phyloP scores from a whole-genome alignment of 2,797 vertebrate genomes.

The Carduelis carduelis region DNA sequence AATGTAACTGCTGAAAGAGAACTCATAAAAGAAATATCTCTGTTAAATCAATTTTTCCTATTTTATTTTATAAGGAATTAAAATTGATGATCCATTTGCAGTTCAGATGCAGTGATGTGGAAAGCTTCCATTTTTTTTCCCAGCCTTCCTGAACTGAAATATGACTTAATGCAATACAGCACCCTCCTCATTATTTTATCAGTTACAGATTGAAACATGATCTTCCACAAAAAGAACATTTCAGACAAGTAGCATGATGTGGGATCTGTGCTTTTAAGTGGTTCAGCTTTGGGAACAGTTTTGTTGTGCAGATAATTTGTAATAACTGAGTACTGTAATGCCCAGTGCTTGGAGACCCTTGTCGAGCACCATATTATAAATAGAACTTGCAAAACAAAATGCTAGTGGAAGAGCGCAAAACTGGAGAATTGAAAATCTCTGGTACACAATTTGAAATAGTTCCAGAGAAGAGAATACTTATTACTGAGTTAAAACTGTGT shows the following conservation, averaged over 20 bases:
- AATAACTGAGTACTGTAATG: background rate
- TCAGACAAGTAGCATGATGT: background rate
- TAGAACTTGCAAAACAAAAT: background rate
- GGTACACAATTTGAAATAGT: background rate
- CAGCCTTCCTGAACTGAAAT: background rate
- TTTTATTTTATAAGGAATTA: background rate
- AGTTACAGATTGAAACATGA: background rate
- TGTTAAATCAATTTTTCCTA: background rate
- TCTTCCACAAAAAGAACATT: background rate
- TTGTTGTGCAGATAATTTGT: background rate
- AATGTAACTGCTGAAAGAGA: background rate
- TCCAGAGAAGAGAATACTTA: background rate
- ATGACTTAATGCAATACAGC: background rate
- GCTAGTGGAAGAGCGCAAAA: background rate
- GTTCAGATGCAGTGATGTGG: background rate
- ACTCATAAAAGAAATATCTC: background rate
- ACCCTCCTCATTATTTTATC: background rate
- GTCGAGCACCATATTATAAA: background rate
- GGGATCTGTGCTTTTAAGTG: background rate
- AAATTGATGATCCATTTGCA: background rate
- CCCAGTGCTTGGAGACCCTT: background rate
- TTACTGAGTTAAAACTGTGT: background rate
- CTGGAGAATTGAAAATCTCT: background rate
- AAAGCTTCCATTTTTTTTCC: background rate
- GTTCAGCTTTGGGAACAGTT: background rate